phyloP scores from a whole-genome alignment of 2,888 invertebrate genomes.

The Drosophila mimica region DNA sequence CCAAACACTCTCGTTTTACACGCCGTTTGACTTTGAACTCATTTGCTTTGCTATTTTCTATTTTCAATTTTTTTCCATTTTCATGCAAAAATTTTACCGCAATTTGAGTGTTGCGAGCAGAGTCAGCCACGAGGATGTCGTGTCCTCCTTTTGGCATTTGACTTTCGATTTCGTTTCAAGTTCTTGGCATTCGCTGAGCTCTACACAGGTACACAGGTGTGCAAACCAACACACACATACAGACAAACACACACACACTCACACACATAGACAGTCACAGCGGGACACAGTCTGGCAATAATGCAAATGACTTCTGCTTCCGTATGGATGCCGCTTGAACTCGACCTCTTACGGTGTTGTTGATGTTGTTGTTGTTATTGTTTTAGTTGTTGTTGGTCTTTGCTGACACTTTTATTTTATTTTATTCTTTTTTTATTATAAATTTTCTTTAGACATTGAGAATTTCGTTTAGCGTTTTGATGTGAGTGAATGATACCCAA shows the following conservation, averaged over 20 bases:
- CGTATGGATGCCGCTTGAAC: constrained; percentile 45
- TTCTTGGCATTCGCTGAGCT: constrained; percentile 43
- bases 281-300: constrained; percentile 54
- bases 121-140: constrained; percentile 16
- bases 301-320: constrained; percentile 78
- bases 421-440: constrained; percentile 8
- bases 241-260: constrained; percentile 9
- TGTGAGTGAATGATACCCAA: constrained; percentile 36
- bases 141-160: constrained; percentile 43
- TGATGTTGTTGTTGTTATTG: constrained; percentile 41
- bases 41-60: constrained; percentile 49
- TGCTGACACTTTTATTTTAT: constrained; percentile 60
- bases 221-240: constrained; percentile 13
- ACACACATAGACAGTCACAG: constrained; percentile 13
- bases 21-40: constrained; percentile 52
- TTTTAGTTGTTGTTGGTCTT: constrained; percentile 41
- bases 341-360: constrained; percentile 25
- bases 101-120: constrained; percentile 49
- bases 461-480: constrained; percentile 39
- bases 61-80: constrained; percentile 28
- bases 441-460: constrained; percentile 14
- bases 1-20: constrained; percentile 13
- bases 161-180: constrained; percentile 69
- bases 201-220: constrained; percentile 26
- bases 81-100: constrained; percentile 59